Percentiles rank a stretch among this genome's conserved stretches.
These are phyloP conservation scores for Hypomecis atomaria DNA, from an alignment of 2,888 invertebrate species.

Conservation along the genomic window DNA sequence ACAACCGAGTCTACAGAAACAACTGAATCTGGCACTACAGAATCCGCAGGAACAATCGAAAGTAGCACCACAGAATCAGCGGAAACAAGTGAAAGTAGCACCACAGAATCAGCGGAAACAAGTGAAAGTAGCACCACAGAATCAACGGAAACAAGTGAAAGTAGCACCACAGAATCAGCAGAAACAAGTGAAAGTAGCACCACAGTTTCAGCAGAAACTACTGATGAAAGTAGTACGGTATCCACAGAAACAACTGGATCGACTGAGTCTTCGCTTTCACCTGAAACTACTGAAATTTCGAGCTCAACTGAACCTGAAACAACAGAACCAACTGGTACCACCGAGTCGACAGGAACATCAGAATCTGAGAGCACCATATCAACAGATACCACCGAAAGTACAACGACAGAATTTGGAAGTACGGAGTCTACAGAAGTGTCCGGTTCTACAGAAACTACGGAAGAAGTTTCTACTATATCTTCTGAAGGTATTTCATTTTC, in stretches of 20 bases:
- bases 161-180: conserved; percentile 28
- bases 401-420: conserved; percentile 7
- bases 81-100: conserved; percentile 28
- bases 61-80: conserved; percentile 13
- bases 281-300: conserved; percentile 12
- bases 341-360: conserved; percentile 36
- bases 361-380: conserved; percentile 3
- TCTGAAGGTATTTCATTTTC: conserved; percentile 21
- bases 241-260: conserved; percentile 7
- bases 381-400: neutral
- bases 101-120: conserved; percentile 31
- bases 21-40: conserved; percentile 24
- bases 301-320: conserved; percentile 26
- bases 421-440: conserved; percentile 19
- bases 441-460: conserved; percentile 7
- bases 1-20: conserved; percentile 32
- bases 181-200: conserved; percentile 33
- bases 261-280: conserved; percentile 6
- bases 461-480: conserved; percentile 16
- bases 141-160: conserved; percentile 35
- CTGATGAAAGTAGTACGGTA: conserved; percentile 16
- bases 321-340: conserved; percentile 23
- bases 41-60: conserved; percentile 10
- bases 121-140: conserved; percentile 25
- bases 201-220: conserved; percentile 35